These are phyloP conservation scores for Ciconia nigra DNA, from an alignment of 2,797 vertebrate genomes.

Conservation along the genomic window DNA sequence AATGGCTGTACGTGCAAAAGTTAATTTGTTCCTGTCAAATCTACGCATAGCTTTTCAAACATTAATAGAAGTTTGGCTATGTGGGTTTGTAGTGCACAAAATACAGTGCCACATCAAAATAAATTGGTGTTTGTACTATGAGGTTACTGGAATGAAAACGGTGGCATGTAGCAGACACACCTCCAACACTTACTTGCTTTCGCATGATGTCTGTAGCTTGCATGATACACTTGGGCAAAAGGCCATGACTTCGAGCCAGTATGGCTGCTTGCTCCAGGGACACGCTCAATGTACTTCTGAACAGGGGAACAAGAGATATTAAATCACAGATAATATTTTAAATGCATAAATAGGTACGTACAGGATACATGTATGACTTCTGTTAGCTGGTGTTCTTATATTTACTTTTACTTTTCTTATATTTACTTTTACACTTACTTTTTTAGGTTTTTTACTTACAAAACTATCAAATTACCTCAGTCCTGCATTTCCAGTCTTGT, in stretches of 20 bases:
- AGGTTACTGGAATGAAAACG: fast-evolving
- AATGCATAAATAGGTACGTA: background rate
- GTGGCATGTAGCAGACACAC: background rate
- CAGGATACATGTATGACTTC: background rate
- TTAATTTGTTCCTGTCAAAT: background rate
- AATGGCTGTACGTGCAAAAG: background rate
- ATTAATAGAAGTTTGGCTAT: background rate
- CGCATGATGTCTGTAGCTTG: constrained; percentile 98
- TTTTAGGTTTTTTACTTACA: background rate
- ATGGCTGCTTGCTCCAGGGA: constrained; percentile 94
- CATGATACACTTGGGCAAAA: constrained; percentile 95
- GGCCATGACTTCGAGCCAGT: constrained; percentile 91
- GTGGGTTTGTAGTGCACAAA: background rate
- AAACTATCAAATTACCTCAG: background rate
- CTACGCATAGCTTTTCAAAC: background rate
- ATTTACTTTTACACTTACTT: background rate
- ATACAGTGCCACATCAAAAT: background rate
- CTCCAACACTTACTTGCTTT: constrained; percentile 84
- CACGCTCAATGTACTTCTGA: constrained; percentile 89
- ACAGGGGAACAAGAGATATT: background rate
- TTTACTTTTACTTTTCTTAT: background rate
- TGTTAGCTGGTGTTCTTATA: background rate
- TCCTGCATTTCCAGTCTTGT: background rate
- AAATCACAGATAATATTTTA: background rate
- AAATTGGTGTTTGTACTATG: fast-evolving